Evolutionary conservation across 2,113 vertebrate genomes (phyloP).

Genomic region (Oncorhynchus clarkii): DNA sequence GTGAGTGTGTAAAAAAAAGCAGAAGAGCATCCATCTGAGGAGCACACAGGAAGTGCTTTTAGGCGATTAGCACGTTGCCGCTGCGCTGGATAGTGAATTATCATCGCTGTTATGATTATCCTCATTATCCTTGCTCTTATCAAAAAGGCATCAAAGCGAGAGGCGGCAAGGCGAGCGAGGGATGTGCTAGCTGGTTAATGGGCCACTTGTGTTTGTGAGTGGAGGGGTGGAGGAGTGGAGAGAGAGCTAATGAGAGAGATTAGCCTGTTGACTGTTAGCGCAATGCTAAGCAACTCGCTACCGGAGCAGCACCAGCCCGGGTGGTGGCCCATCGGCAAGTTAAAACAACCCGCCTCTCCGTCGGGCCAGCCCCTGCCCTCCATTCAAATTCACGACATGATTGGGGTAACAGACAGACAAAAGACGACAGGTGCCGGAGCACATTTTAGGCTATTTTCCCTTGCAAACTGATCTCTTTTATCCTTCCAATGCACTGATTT

Average conservation of each 20-base stretch:
- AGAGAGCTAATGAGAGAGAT: constrained; percentile 54
- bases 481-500: constrained; percentile 54
- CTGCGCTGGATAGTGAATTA: constrained; percentile 53
- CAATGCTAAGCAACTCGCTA: constrained; percentile 46
- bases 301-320: constrained; percentile 43
- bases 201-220: constrained; percentile 44
- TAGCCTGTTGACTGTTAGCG: constrained; percentile 63
- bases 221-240: constrained; percentile 15
- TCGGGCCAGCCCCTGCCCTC: constrained; percentile 32
- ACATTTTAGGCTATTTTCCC: constrained; percentile 26
- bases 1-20: not conserved
- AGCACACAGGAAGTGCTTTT: constrained; percentile 57
- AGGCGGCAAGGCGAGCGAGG: constrained; percentile 18
- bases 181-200: constrained; percentile 23
- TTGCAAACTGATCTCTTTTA: constrained; percentile 46
- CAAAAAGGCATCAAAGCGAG: constrained; percentile 63
- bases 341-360: constrained; percentile 44
- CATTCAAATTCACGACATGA: constrained; percentile 40
- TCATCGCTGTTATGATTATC: constrained; percentile 52
- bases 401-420: constrained; percentile 58
- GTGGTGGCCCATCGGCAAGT: constrained; percentile 64
- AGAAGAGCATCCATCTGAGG: constrained; percentile 38
- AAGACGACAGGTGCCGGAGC: constrained; percentile 67
- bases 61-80: constrained; percentile 45
- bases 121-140: constrained; percentile 64